phyloP scores from a whole-genome alignment of 2,113 vertebrate genomes.

The Nansenia antarctica region DNA sequence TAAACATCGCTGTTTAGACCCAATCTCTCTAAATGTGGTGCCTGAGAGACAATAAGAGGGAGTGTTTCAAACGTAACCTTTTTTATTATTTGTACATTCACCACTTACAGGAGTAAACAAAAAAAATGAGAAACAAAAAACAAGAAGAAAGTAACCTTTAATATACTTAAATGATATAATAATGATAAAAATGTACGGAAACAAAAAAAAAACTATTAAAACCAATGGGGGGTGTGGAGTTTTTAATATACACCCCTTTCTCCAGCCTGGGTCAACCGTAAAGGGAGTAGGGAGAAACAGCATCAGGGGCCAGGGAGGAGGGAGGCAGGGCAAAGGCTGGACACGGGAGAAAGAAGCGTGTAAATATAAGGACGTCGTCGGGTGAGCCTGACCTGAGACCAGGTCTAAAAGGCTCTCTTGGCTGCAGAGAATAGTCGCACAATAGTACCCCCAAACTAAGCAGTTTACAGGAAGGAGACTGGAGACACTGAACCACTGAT shows the following conservation, averaged over 20 bases:
- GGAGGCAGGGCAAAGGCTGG: slow-evolving; percentile 6
- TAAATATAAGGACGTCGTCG: slow-evolving; percentile 31
- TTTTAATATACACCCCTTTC: slow-evolving; percentile 57
- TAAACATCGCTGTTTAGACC: no score
- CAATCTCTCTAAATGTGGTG: no score
- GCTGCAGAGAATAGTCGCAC: slow-evolving; percentile 13
- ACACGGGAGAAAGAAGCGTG: slow-evolving; percentile 36
- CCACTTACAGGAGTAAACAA: slow-evolving; percentile 79
- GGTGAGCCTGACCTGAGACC: slow-evolving; percentile 43
- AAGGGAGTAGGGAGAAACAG: no score
- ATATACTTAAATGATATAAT: slow-evolving; percentile 78
- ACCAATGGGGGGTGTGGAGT: slow-evolving; percentile 63
- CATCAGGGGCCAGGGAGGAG: no score
- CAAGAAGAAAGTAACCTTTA: slow-evolving; percentile 61
- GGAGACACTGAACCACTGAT: neutral
- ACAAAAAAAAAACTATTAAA: slow-evolving; percentile 65
- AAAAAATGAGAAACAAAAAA: slow-evolving; percentile 58
- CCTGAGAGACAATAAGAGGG: no score
- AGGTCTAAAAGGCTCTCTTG: slow-evolving; percentile 35
- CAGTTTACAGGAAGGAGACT: no score
- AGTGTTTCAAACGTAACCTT: slow-evolving; percentile 73
- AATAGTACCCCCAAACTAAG: neutral
- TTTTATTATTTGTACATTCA: slow-evolving; percentile 85
- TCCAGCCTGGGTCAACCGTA: slow-evolving; percentile 44
- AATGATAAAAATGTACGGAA: no score